Evolutionary conservation across 2,888 invertebrate species (phyloP), one percentile per base, ranked within the genome.

Genomic region (Habroteleia sp.): DNA sequence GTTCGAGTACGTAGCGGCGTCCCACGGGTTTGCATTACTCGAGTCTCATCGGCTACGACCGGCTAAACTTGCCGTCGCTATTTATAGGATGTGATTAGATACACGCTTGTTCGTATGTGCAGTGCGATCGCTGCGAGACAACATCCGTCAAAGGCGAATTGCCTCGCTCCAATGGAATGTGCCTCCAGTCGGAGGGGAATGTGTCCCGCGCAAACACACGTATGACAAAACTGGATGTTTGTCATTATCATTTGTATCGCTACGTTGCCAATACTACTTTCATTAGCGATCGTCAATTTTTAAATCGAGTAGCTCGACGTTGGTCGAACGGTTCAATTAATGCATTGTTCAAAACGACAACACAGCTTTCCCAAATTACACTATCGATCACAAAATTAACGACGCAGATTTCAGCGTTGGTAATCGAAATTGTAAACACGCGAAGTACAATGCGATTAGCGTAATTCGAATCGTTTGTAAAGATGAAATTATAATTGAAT

Each of bases 71-170:
- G 75, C 77, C 77, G 62, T 60, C 58, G 79, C 82, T 87, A 87
- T 87, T 86, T 87, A 87, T 86, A 86, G 83, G 52, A 54, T 75
- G 79, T 82, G 85, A 87, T 86, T 87, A 85, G 84, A 84, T 81
- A 82, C 75, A 39, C 80, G 79, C 42, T 58, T 33, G 63, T 46
- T 42, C 56, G 74, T 63, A 69, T 52, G 69, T 78, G 79, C 79
- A 77, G 81, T 77, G 73, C 76, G 82, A 82, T 82, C 81, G 79
- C 72, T 58, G 44, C 77, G 72, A 78, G 78, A 78, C 77, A 72
- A 68, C 76, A 76, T 73, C 72, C 72, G 76, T 60, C 73, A 76
- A 74, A 68, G 68, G 74, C 68, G 68, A 74, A 65, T 74, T 72
- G 63, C 41, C 72, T 71, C 68, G 62, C 62, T 56, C 52, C 52